These are phyloP conservation scores for Metaphire vulgaris DNA, from an alignment of 1,140 invertebrate species.

Conservation along the genomic window DNA sequence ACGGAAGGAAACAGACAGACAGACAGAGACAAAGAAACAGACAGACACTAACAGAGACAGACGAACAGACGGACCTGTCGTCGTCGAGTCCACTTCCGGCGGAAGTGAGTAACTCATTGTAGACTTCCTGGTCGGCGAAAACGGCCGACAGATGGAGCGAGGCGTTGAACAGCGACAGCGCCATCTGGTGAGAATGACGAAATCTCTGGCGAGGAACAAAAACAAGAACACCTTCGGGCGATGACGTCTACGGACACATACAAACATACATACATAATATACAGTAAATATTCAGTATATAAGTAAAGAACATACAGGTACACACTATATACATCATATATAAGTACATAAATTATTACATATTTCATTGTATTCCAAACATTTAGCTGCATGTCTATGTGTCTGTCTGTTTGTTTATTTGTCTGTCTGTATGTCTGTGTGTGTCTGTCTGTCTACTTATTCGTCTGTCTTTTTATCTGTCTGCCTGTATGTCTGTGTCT, in stretches of 20 bases:
- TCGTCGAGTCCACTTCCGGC: constrained; percentile 7
- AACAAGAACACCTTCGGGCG: background rate
- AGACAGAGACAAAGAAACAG: background rate
- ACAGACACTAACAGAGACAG: background rate
- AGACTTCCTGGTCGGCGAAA: constrained; percentile 5
- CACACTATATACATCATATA: no score
- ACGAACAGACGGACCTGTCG: background rate
- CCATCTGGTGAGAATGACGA: background rate
- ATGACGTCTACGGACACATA: background rate
- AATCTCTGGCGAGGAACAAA: background rate
- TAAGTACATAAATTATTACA: background rate
- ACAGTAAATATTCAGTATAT: background rate
- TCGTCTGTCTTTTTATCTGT: background rate
- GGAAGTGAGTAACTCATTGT: constrained; percentile 5
- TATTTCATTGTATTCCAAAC: background rate
- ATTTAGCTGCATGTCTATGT: background rate
- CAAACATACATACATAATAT: background rate
- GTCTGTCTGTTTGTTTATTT: background rate
- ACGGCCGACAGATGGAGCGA: constrained; percentile 15
- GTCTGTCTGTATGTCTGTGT: background rate
- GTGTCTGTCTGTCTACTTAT: background rate
- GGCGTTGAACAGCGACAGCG: constrained; percentile 6
- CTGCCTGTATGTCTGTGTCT: background rate
- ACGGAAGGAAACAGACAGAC: background rate
- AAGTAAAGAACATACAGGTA: background rate